A percentile compares a stretch with the other conserved stretches of the same genome.
Conservation (phyloP, 2,888 invertebrate species). For the Hemithea aestivaria region DNA sequence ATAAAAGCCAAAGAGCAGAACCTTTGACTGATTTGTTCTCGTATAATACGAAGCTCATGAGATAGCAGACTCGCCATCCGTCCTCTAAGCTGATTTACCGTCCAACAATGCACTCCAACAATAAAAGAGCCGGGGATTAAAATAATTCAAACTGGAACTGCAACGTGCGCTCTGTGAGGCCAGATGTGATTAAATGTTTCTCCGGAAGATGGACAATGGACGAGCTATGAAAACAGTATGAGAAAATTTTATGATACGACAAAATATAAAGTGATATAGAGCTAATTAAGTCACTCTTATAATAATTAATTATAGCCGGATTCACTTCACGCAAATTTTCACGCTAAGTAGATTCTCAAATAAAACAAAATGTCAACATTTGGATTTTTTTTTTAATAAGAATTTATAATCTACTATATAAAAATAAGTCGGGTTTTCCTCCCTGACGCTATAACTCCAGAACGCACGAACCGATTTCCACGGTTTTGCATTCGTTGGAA, state of each 20-base stretch:
- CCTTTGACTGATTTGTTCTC: slow-evolving; percentile 49
- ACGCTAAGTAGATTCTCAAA: too few species aligned
- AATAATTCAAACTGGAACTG: slow-evolving; percentile 65
- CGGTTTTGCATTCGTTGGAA: too few species aligned
- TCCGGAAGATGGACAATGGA: neutral
- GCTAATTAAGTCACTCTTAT: too few species aligned
- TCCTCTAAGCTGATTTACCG: slow-evolving; percentile 73
- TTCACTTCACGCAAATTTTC: too few species aligned
- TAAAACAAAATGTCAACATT: too few species aligned
- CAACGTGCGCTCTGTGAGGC: slow-evolving; percentile 64
- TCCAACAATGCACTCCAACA: slow-evolving; percentile 56
- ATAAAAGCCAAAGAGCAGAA: neutral
- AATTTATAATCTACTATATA: too few species aligned
- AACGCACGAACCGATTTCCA: too few species aligned
- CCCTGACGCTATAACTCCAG: too few species aligned
- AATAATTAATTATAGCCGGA: too few species aligned
- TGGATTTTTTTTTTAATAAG: too few species aligned
- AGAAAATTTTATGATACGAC: neutral
- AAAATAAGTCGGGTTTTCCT: too few species aligned
- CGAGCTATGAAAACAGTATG: slow-evolving; percentile 3
- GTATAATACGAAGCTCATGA: slow-evolving; percentile 51
- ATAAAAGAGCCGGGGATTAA: slow-evolving; percentile 67
- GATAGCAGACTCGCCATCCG: slow-evolving; percentile 61
- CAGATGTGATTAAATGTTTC: slow-evolving; percentile 69
- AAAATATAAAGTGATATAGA: too few species aligned